Conservation (phyloP, 2,113 vertebrate genomes). For the Podocnemis expansa region DNA sequence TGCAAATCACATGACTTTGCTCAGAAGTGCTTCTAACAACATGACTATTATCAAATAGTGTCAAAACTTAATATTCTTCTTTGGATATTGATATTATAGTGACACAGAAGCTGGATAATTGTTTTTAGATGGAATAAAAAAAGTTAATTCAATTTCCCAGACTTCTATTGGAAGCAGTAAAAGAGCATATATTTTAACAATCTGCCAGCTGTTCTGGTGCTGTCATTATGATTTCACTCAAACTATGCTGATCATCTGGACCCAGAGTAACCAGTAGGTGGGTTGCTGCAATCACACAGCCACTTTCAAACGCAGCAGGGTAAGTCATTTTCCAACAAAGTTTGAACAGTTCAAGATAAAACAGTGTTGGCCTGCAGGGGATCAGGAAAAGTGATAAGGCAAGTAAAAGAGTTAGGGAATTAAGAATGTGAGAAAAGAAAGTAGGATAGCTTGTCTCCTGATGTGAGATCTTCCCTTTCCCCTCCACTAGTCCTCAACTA, state of each 20-base stretch:
- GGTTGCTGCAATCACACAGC: background rate
- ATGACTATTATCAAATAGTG: background rate
- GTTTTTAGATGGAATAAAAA: background rate
- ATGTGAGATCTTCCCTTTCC: conserved; percentile 11
- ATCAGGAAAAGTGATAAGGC: conserved; percentile 46
- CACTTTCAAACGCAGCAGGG: conserved; percentile 33
- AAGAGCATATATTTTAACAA: background rate
- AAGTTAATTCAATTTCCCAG: background rate
- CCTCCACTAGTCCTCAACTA: background rate
- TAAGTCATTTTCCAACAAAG: background rate
- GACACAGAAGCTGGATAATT: background rate
- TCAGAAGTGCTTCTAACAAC: background rate
- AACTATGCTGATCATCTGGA: background rate
- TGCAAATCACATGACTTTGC: background rate
- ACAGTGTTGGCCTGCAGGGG: conserved; percentile 46
- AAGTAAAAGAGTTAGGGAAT: conserved; percentile 62
- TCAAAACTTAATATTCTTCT: background rate
- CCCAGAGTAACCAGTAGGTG: background rate
- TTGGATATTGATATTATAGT: background rate
- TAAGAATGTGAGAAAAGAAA: conserved; percentile 56
- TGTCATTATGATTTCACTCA: background rate
- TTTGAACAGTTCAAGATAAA: conserved; percentile 65
- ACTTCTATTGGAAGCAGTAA: background rate
- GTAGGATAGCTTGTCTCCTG: conserved; percentile 56
- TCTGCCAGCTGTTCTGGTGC: background rate